phyloP scores from a whole-genome alignment of 2,113 vertebrate genomes.

The Balaenoptera acutorostrata region DNA sequence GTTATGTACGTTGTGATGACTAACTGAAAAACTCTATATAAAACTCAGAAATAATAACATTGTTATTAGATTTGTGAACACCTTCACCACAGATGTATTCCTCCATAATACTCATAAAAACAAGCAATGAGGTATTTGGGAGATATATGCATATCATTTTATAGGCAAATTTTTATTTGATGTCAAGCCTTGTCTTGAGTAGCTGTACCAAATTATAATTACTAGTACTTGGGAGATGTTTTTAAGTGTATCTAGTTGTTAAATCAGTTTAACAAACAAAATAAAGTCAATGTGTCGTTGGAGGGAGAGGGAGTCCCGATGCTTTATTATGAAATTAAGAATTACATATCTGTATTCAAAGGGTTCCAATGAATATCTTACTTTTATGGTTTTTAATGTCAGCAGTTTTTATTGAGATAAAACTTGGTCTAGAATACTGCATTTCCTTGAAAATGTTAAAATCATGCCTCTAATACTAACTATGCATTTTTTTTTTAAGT shows the following conservation, averaged over 20 bases:
- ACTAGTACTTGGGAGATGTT: neutral
- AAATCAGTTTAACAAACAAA: slow-evolving; percentile 38
- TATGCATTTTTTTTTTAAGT: no score
- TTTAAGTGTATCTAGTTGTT: neutral
- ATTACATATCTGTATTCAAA: neutral
- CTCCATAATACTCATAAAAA: neutral
- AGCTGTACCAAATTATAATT: neutral
- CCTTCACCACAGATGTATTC: neutral
- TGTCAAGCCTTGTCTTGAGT: neutral
- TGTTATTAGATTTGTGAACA: neutral
- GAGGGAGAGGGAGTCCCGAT: neutral
- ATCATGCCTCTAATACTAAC: neutral
- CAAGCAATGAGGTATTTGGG: slow-evolving; percentile 11
- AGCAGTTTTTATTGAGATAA: slow-evolving; percentile 33
- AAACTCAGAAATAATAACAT: slow-evolving; percentile 10
- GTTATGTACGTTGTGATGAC: neutral
- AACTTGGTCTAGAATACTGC: neutral
- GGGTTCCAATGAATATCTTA: neutral
- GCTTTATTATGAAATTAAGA: slow-evolving; percentile 16
- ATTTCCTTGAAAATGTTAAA: slow-evolving; percentile 44
- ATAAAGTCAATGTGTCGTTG: neutral
- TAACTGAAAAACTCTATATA: neutral
- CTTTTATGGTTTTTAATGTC: slow-evolving; percentile 33
- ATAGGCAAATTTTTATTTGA: slow-evolving; percentile 41
- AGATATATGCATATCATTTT: slow-evolving; percentile 24